Percentiles rank a stretch among this genome's conserved stretches.
Conservation (phyloP, 2,113 vertebrate species). For the Cyprinus carpio region DNA sequence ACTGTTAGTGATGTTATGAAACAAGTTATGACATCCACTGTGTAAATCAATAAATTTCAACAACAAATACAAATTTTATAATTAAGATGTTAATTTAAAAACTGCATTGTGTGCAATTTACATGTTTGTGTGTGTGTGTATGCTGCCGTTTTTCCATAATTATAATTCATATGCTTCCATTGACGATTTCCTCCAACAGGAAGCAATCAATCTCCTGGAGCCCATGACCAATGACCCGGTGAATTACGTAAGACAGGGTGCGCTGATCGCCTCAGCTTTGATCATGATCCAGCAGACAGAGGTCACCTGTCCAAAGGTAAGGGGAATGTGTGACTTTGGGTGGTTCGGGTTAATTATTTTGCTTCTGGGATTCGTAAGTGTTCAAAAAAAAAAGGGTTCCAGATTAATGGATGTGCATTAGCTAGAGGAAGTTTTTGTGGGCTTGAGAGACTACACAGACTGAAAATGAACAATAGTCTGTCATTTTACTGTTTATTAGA, state of each 20-base stretch:
- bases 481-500: slow-evolving; percentile 15
- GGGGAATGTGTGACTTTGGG: slow-evolving; percentile 1
- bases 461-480: slow-evolving; percentile 7
- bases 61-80: no score
- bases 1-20: no score
- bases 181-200: slow-evolving; percentile 73
- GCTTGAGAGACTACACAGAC: neutral
- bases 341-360: slow-evolving; percentile 2
- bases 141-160: neutral
- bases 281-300: slow-evolving; percentile 99
- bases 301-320: slow-evolving; percentile 96
- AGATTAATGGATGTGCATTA: neutral
- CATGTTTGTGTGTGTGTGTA: no score
- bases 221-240: slow-evolving; percentile 99
- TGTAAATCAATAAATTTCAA: no score
- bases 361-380: neutral
- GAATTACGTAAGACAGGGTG: slow-evolving; percentile 96
- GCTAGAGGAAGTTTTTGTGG: neutral
- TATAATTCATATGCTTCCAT: neutral
- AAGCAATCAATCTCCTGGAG: slow-evolving; percentile 97
- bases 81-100: no score
- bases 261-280: slow-evolving; percentile 94
- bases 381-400: neutral
- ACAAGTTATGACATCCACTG: no score
- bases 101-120: no score